phyloP scores from a whole-genome alignment of 1,140 invertebrate genomes.

The Bombyx mandarina region DNA sequence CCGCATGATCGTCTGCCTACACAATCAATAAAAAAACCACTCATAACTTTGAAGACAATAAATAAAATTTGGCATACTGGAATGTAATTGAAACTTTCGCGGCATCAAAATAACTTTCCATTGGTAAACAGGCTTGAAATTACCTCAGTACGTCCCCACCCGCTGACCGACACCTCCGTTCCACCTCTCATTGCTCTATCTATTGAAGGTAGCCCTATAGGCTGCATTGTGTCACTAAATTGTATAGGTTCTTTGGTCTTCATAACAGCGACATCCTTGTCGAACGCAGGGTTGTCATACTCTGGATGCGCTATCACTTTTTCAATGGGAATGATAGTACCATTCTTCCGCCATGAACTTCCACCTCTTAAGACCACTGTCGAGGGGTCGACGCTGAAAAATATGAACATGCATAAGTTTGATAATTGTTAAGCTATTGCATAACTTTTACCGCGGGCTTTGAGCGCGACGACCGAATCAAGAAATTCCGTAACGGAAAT shows the following conservation, averaged over 20 bases:
- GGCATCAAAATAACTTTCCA: too few species aligned
- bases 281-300: constrained; percentile 64
- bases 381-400: constrained; percentile 47
- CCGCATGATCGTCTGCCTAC: too few species aligned
- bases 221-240: constrained; percentile 38
- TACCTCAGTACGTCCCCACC: constrained; percentile 50
- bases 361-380: constrained; percentile 58
- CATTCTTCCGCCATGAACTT: constrained; percentile 44
- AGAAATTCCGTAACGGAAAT: too few species aligned
- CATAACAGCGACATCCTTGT: constrained; percentile 75
- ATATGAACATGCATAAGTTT: not conserved
- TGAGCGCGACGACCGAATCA: too few species aligned
- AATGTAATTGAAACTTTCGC: too few species aligned
- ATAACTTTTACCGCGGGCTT: too few species aligned
- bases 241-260: constrained; percentile 44
- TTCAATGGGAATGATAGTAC: constrained; percentile 52
- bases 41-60: too few species aligned
- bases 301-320: constrained; percentile 59
- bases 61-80: too few species aligned
- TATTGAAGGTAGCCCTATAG: constrained; percentile 30
- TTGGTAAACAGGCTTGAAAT: not conserved
- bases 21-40: too few species aligned
- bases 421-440: too few species aligned
- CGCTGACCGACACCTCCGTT: constrained; percentile 35
- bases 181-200: constrained; percentile 23